A percentile compares a stretch with the other conserved stretches of the same genome.
These are phyloP conservation scores for Netta rufina DNA, from an alignment of 2,797 vertebrate genomes.

Conservation along the genomic window DNA sequence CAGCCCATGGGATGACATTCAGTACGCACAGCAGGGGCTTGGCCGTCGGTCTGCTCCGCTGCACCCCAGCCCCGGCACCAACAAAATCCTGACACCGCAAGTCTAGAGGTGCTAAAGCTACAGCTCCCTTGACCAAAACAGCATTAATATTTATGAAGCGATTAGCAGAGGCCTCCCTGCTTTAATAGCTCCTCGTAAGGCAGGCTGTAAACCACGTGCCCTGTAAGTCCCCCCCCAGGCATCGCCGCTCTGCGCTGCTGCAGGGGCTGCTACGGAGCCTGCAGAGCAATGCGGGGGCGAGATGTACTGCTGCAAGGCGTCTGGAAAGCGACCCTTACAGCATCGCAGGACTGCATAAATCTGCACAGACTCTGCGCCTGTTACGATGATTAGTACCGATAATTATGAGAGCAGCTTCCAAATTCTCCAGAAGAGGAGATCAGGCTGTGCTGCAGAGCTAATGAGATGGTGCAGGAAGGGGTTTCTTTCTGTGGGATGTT, in stretches of 20 bases:
- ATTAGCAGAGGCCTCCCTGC: not conserved
- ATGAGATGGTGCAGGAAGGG: not conserved
- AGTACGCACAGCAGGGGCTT: not conserved
- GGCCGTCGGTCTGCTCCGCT: not conserved
- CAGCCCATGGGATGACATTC: not conserved
- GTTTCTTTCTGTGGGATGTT: not conserved
- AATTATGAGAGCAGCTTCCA: not conserved
- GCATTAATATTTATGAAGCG: slow-evolving; percentile 11
- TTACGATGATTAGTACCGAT: not conserved
- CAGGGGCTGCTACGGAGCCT: not conserved
- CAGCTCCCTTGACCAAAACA: not conserved
- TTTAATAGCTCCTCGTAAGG: not conserved
- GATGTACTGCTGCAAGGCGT: not conserved
- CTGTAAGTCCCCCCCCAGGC: not conserved
- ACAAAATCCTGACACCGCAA: not conserved
- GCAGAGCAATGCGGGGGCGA: accelerated
- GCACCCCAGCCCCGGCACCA: not conserved
- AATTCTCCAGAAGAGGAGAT: not conserved
- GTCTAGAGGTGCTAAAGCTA: not conserved
- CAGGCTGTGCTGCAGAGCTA: not conserved
- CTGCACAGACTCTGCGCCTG: not conserved
- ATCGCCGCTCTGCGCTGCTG: not conserved
- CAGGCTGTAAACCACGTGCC: not conserved
- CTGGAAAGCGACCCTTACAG: not conserved
- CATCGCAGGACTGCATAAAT: not conserved